Evolutionary conservation across 2,888 invertebrate genomes (phyloP), one percentile per base, ranked within the genome.

Genomic region (Dermolepida albohirtum): DNA sequence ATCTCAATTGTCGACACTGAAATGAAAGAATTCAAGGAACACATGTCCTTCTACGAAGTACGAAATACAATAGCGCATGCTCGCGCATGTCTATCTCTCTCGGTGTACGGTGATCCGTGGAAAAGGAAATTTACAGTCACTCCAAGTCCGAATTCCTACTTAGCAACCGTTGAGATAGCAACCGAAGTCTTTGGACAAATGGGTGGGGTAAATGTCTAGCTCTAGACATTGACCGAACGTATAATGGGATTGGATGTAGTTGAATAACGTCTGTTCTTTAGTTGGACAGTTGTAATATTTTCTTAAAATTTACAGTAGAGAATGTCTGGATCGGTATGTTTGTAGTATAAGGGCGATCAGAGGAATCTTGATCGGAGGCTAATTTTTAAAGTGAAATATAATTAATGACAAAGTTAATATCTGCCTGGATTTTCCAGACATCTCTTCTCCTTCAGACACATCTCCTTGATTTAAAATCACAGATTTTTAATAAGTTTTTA

Each of bases 1-100:
- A 34, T 50, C 14, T 64, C 50, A 40, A 96, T 99, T 94, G 98
- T 98, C 1, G 98, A 98, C 0, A 98, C 98, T 64, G 99, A 99
- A 87, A 97, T 99, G 85, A 99, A 98, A 82, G 98, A 99, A 84
- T 97, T 97, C 0, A 98, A 99, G 82, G 98, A 98, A 88, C 99
- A 99, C 82, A 98, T 99, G 97, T 98, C 98, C 49, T 97, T 99
- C 84, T 98, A 98, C 57, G 86, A 98, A 99, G 84, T 89, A 98
- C 76, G 98, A 98, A 98, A 99, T 99, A 86, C 98, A 91, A 88
- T 76, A 74, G 55, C 66, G 66, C 66, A 55, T 54, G 66, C 66
- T n/a, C 54, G 44, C 49, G 8, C 5, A 11, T 17, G 10, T 44
- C 41, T 47, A 16, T 66, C 66, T 66, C 66, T n/a, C 11, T 64